phyloP scores from a whole-genome alignment of 2,797 vertebrate species.

The Manis pentadactyla region DNA sequence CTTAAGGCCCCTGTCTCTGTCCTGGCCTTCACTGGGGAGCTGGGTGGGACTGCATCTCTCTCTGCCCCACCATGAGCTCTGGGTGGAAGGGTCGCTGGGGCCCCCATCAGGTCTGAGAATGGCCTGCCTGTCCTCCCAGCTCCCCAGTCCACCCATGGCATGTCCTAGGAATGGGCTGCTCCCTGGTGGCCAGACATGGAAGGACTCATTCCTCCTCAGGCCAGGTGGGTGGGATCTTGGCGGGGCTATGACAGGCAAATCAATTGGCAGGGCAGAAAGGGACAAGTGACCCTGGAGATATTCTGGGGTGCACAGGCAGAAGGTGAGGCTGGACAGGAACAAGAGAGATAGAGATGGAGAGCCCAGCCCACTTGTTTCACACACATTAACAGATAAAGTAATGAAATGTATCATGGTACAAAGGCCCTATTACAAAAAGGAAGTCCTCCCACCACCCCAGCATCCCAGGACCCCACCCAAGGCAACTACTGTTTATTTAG shows the following conservation, averaged over 20 bases:
- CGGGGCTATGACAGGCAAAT: background rate
- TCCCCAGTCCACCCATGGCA: background rate
- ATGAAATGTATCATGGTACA: background rate
- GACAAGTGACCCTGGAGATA: background rate
- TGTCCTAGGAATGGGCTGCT: slow-evolving; percentile 24
- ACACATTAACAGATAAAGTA: background rate
- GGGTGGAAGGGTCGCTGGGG: background rate
- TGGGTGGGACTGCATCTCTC: background rate
- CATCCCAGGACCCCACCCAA: background rate
- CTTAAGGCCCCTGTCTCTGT: background rate
- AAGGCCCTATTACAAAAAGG: background rate
- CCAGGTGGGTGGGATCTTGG: background rate
- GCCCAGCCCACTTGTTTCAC: background rate
- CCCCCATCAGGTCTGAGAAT: background rate
- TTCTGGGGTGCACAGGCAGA: background rate
- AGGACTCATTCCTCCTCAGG: slow-evolving; percentile 85
- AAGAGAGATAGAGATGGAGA: background rate
- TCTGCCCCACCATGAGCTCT: background rate
- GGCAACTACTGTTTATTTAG: background rate
- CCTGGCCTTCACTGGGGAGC: background rate
- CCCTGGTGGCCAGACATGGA: slow-evolving; percentile 64
- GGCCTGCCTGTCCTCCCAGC: background rate
- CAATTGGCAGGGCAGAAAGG: background rate
- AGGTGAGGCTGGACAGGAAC: background rate
- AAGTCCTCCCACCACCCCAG: background rate